phyloP scores from a whole-genome alignment of 2,797 vertebrate genomes.

The Nannoperca obscura region DNA sequence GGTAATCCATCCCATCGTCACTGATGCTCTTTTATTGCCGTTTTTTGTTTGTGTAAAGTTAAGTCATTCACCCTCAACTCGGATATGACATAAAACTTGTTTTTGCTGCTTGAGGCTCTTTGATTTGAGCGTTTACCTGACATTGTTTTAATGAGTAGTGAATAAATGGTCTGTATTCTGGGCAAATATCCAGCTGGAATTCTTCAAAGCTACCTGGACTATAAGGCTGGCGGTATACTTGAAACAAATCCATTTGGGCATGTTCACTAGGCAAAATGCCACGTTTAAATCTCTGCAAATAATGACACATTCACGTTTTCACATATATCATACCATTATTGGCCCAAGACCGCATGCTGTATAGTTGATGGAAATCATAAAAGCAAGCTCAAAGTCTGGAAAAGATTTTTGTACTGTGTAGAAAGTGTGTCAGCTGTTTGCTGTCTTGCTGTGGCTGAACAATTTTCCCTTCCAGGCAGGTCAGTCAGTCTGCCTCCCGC shows the following conservation, averaged over 20 bases:
- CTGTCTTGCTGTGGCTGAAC: conserved; percentile 21
- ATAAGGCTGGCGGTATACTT: not conserved
- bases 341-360: not conserved
- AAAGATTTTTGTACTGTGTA: conserved; percentile 3
- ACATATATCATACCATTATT: not conserved
- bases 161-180: conserved; percentile 33
- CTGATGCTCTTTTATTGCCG: conserved; percentile 36
- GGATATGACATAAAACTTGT: conserved; percentile 20
- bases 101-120: not conserved
- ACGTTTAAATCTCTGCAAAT: not conserved
- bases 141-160: conserved; percentile 44
- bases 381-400: conserved; percentile 11
- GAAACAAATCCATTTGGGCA: conserved; percentile 43
- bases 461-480: conserved; percentile 32
- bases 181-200: conserved; percentile 43
- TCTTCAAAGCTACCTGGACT: conserved; percentile 47
- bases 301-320: conserved; percentile 10
- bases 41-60: conserved; percentile 44
- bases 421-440: conserved; percentile 31
- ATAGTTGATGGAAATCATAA: not conserved
- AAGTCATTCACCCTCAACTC: conserved; percentile 21
- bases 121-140: conserved; percentile 35
- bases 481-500: conserved; percentile 30
- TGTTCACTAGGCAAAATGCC: conserved; percentile 11
- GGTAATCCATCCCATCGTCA: not conserved